A percentile compares a stretch with the other conserved stretches of the same genome.
Evolutionary conservation across 2,797 vertebrate genomes (phyloP).

Genomic region (Urosaurus nigricauda): DNA sequence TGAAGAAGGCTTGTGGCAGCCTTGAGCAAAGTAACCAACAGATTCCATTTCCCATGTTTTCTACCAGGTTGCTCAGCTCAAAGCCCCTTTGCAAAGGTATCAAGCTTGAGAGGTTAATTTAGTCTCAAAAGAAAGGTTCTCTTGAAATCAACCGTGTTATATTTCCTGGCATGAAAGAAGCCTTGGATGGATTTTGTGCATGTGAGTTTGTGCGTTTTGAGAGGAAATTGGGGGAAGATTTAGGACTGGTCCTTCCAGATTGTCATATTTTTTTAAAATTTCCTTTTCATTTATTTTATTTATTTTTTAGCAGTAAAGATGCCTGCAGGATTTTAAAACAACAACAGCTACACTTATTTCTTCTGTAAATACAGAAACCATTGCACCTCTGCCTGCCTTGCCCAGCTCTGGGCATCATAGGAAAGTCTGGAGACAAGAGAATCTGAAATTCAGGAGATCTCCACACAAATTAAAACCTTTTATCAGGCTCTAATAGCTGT

Average conservation of each 20-base stretch:
- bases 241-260: conserved; percentile 1
- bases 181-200: not conserved
- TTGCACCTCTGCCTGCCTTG: conserved; percentile 3
- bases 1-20: fast-evolving
- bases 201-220: not conserved
- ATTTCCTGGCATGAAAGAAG: not conserved
- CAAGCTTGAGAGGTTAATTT: not conserved
- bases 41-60: not conserved
- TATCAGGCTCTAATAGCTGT: conserved; percentile 81
- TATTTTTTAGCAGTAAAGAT: not conserved
- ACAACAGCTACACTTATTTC: not conserved
- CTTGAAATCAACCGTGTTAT: not conserved
- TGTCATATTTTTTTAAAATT: conserved; percentile 30
- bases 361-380: fast-evolving
- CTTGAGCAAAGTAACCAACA: not conserved
- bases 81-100: fast-evolving
- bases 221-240: fast-evolving
- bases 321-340: conserved; percentile 21
- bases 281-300: not conserved
- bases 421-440: conserved; percentile 53
- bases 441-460: conserved; percentile 75
- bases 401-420: conserved; percentile 41
- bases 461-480: conserved; percentile 82
- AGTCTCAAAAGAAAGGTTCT: not conserved
- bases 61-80: fast-evolving